Evolutionary conservation across 2,113 vertebrate genomes (phyloP).

Genomic region (Alethe diademata): DNA sequence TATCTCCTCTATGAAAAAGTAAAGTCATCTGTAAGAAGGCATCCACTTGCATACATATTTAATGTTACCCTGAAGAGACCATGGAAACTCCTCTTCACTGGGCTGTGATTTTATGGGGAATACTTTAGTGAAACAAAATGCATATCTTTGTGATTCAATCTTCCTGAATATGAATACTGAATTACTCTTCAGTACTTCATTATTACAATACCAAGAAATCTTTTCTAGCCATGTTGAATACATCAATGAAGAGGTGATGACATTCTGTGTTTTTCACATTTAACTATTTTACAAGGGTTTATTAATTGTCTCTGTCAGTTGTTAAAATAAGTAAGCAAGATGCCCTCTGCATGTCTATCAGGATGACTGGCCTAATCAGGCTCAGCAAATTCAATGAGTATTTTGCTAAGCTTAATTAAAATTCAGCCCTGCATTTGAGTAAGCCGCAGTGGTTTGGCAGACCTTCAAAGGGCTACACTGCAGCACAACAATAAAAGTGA

Average conservation of each 20-base stretch:
- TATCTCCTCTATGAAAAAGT: neutral
- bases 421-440: constrained; percentile 72
- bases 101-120: neutral
- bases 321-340: constrained; percentile 59
- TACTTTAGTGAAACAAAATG: neutral
- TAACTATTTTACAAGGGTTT: constrained; percentile 39
- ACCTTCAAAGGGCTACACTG: constrained; percentile 74
- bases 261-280: neutral
- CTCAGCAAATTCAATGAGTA: constrained; percentile 72
- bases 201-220: neutral
- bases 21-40: neutral
- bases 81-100: neutral
- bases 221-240: neutral
- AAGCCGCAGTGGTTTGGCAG: constrained; percentile 78
- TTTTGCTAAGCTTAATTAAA: constrained; percentile 76
- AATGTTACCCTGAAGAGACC: neutral
- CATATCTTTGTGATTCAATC: neutral
- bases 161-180: neutral
- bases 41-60: neutral
- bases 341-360: constrained; percentile 60
- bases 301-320: constrained; percentile 54
- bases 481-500: constrained; percentile 71
- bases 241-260: neutral
- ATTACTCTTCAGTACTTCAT: neutral
- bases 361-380: constrained; percentile 70